phyloP scores from a whole-genome alignment of 2,113 vertebrate genomes.

The Callaeas wilsoni region DNA sequence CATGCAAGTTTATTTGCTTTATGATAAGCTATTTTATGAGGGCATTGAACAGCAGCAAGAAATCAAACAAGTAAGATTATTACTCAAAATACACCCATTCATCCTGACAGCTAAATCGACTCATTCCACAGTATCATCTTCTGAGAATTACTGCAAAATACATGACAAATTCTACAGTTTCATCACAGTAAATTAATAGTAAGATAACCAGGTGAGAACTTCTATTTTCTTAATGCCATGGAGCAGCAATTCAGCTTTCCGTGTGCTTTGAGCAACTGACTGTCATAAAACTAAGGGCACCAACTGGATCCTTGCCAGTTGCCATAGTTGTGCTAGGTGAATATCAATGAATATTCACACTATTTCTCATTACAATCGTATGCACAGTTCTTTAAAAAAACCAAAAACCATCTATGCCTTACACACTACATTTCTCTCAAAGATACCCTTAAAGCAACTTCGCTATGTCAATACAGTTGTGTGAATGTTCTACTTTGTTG shows the following conservation, averaged over 20 bases:
- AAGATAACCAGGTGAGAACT: neutral
- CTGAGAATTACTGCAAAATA: neutral
- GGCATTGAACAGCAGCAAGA: neutral
- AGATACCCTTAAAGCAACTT: neutral
- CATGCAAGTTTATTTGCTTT: neutral
- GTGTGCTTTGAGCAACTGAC: neutral
- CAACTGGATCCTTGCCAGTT: neutral
- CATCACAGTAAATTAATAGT: neutral
- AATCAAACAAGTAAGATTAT: conserved; percentile 4
- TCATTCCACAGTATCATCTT: neutral
- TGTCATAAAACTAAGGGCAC: neutral
- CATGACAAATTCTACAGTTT: neutral
- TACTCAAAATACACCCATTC: neutral
- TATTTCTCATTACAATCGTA: neutral
- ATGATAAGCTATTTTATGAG: neutral
- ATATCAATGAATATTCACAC: neutral
- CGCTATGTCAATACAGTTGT: rapidly evolving
- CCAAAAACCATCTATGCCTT: neutral
- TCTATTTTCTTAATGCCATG: neutral
- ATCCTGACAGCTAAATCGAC: neutral
- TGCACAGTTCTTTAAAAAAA: no score
- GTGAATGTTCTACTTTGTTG: neutral
- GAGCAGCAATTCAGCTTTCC: neutral
- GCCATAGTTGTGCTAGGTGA: neutral
- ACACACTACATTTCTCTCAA: neutral